Conservation (phyloP, 37 sponge, comb jelly and placozoan species). For the Chondrilla cf. caribensis region DNA sequence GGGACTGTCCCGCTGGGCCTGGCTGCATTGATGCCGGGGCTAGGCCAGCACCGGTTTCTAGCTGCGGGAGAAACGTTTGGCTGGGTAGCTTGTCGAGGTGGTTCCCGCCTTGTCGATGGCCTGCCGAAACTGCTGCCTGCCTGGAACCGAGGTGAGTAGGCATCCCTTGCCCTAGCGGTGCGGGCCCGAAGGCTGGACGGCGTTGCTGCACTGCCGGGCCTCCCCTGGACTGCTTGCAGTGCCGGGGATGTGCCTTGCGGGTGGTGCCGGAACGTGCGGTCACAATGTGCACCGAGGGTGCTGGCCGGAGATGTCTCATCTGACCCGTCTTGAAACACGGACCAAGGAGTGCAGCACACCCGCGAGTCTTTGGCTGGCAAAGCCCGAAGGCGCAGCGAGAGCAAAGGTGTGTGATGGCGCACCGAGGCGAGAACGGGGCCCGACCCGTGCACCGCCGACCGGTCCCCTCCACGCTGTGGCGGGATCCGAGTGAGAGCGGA, state of each 20-base stretch:
- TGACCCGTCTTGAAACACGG: slow-evolving; percentile 83
- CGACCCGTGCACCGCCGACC: slow-evolving; percentile 48
- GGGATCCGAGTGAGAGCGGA: slow-evolving; percentile 57
- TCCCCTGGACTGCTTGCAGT: slow-evolving; percentile 20
- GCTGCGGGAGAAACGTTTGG: not conserved
- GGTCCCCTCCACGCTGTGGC: slow-evolving; percentile 37
- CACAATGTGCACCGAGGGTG: slow-evolving; percentile 25
- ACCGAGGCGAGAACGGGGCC: slow-evolving; percentile 46
- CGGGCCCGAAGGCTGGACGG: slow-evolving; percentile 26
- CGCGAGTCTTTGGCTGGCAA: slow-evolving; percentile 70
- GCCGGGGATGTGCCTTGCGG: not conserved
- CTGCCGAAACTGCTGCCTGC: not conserved
- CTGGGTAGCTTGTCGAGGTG: not conserved
- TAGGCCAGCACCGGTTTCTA: not conserved
- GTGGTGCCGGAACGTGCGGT: slow-evolving; percentile 32
- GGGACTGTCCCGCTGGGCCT: slow-evolving; percentile 10
- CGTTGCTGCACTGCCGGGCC: not conserved
- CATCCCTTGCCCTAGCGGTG: slow-evolving; percentile 13
- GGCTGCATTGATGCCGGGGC: not conserved
- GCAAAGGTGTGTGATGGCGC: slow-evolving; percentile 31
- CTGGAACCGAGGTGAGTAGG: no score
- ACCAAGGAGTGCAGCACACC: slow-evolving; percentile 80
- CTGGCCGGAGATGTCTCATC: slow-evolving; percentile 33
- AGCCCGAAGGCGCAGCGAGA: slow-evolving; percentile 60
- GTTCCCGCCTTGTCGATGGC: not conserved